Base-by-base conservation (phyloP, 2,797 vertebrate genomes). In the Cyprinodon diabolis region DNA sequence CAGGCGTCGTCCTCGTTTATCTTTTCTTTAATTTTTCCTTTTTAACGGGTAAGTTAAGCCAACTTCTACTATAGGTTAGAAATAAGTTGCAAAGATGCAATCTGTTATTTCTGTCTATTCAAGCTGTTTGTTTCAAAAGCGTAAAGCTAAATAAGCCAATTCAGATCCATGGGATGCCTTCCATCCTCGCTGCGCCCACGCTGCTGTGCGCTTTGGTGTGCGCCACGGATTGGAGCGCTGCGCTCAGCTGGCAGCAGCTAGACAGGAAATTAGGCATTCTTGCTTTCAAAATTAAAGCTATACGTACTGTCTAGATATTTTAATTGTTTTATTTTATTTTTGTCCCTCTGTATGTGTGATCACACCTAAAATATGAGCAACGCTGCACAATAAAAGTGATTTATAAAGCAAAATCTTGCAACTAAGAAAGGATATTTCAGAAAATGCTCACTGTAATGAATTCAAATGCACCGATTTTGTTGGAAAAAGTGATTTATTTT, bases 1-100 rank as follows among this genome's bases (percentile, higher is more conserved):
- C 83, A 93, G 87, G 90, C 90, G 89, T 90, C 83, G 89, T 30
- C 91, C 90, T 88, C 86, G 88, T 78, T 66, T 63, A 69, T 78
- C 79, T 87, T 76, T 40, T 48, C 14, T 9, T 58, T 72, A 30
- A 30, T 30, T 30, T 30, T 30, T 30, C 30, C 1, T 30, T 30
- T 74, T 66, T 45, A 48, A 73, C 78, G 51, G 40, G 79, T 65
- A 9, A 76, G 74, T 51, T 49, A 49, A 67, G 2, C n/a, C 66
- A 51, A 49, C 30, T 68, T 51, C 25, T 17, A 30, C 9, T n/a
- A 68, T 23, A 45, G 43, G 35, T n/a, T 65, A 21, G 37, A 12
- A 52, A 49, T 67, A 49, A 19, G 47, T 30, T 67, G 23, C 65
- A 45, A 35, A 52, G 13, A 52, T 37, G 48, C 30, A 21, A 14